Percentiles rank a stretch among this genome's conserved stretches.
Conservation (phyloP, 2,113 vertebrate genomes). For the Pogona vitticeps region DNA sequence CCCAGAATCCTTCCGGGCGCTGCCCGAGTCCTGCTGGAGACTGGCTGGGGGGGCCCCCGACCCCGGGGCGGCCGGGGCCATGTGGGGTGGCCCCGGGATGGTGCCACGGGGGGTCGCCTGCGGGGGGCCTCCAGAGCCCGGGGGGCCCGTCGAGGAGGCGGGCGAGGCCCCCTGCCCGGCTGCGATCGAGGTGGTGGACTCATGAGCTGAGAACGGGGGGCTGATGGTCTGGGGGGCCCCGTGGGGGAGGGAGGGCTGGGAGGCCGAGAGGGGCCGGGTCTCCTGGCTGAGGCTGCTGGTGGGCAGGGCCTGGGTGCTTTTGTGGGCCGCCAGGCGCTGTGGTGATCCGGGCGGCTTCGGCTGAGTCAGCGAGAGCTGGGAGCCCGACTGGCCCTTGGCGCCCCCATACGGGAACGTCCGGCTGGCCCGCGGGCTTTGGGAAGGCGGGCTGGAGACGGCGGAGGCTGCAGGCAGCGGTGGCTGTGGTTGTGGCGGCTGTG, state of each 20-base stretch:
- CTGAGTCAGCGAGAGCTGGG: conserved; percentile 87
- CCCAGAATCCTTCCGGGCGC: conserved; percentile 82
- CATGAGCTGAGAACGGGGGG: conserved; percentile 79
- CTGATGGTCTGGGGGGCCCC: conserved; percentile 76
- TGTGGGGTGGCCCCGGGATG: conserved; percentile 79
- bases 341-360: conserved; percentile 79
- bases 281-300: conserved; percentile 87
- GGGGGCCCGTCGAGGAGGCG: accelerated
- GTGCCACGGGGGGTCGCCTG: conserved; percentile 74
- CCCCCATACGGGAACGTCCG: conserved; percentile 83
- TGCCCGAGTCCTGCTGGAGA: conserved; percentile 77
- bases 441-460: conserved; percentile 77
- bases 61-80: conserved; percentile 75
- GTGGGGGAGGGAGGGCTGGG: conserved; percentile 92
- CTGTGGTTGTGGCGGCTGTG: conserved; percentile 62
- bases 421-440: conserved; percentile 82
- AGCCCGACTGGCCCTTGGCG: conserved; percentile 76
- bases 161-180: conserved; percentile 63
- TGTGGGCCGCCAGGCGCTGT: conserved; percentile 80
- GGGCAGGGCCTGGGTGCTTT: conserved; percentile 85
- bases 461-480: conserved; percentile 69
- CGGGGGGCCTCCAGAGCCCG: conserved; percentile 55
- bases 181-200: conserved; percentile 82
- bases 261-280: conserved; percentile 89
- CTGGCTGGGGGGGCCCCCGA: conserved; percentile 50